phyloP scores from a whole-genome alignment of 2,113 vertebrate genomes.

The Aegotheles bennettii region DNA sequence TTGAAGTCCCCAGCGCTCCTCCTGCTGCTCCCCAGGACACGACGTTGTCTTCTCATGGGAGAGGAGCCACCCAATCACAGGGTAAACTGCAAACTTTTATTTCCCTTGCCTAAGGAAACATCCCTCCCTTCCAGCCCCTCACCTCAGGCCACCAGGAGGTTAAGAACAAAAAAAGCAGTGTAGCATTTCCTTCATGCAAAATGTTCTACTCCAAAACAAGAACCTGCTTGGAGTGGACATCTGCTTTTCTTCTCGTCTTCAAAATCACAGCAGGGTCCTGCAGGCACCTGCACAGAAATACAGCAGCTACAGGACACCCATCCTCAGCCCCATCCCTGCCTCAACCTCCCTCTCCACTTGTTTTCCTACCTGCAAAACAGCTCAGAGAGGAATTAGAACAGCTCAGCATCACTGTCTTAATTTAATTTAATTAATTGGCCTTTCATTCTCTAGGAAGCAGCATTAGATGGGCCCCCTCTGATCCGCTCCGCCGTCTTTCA shows the following conservation, averaged over 20 bases:
- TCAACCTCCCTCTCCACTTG: background rate
- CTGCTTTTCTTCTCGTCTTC: background rate
- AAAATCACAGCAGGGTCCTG: background rate
- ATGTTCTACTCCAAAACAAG: background rate
- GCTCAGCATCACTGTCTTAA: constrained; percentile 17
- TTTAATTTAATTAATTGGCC: constrained; percentile 59
- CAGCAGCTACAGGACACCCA: background rate
- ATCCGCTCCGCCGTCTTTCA: background rate
- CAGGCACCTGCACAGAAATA: fast-evolving
- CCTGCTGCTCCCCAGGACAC: fast-evolving
- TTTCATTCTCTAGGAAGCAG: background rate
- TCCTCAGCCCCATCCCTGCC: background rate
- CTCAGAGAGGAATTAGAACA: constrained; percentile 18
- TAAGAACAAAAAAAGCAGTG: background rate
- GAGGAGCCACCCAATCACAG: fast-evolving
- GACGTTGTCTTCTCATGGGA: fast-evolving
- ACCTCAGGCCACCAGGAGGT: fast-evolving
- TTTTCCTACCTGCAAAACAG: background rate
- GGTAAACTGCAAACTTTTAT: background rate
- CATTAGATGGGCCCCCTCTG: constrained; percentile 1
- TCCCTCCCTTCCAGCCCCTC: background rate
- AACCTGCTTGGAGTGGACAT: background rate
- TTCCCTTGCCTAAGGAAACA: background rate
- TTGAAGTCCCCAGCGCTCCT: background rate
- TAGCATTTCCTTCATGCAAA: fast-evolving